Conservation (phyloP, 2,797 vertebrate species). For the Alfaro cultratus region DNA sequence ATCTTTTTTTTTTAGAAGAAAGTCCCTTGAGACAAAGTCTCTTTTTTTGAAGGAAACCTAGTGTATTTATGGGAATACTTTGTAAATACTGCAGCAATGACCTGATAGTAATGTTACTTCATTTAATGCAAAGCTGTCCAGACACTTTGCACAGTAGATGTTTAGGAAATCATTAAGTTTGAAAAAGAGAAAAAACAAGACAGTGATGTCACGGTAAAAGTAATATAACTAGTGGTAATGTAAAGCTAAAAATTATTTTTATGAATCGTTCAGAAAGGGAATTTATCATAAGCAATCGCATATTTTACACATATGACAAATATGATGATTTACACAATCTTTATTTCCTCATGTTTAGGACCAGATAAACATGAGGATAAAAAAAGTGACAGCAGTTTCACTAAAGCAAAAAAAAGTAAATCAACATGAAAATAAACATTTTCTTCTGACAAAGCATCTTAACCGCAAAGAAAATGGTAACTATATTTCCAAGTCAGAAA, state of each 20-base stretch:
- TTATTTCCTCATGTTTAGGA: background rate
- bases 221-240: background rate
- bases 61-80: background rate
- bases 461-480: background rate
- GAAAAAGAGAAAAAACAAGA: background rate
- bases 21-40: background rate
- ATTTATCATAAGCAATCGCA: background rate
- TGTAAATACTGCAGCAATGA: background rate
- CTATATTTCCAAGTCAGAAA: background rate
- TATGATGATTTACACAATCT: background rate
- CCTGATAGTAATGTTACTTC: background rate
- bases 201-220: background rate
- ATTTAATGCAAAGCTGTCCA: background rate
- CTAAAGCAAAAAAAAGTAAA: background rate
- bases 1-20: background rate
- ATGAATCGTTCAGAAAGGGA: background rate
- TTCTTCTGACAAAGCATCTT: background rate
- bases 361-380: background rate
- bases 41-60: background rate
- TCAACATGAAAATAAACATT: background rate
- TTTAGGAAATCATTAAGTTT: background rate
- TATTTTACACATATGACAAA: background rate
- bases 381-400: background rate
- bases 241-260: background rate
- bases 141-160: background rate